A percentile compares a stretch with the other conserved stretches of the same genome.
These are phyloP conservation scores for Calliopsis andreniformis DNA, from an alignment of 1,140 invertebrate genomes.

Conservation along the genomic window DNA sequence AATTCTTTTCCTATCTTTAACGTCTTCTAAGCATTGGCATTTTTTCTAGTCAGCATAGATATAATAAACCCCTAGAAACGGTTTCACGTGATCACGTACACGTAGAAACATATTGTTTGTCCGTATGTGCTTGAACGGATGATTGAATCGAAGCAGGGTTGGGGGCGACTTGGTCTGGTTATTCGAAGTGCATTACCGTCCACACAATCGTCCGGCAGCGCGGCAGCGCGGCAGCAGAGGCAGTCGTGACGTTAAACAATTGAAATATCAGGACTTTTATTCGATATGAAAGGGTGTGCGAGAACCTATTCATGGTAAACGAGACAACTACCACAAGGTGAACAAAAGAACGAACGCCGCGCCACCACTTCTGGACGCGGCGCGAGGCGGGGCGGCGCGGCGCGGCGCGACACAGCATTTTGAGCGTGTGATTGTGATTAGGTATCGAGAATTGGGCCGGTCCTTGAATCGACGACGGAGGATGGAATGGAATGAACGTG, in stretches of 20 bases:
- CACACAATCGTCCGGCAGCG: not conserved
- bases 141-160: too few relatives aligned
- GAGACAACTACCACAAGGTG: constrained; percentile 13
- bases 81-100: too few relatives aligned
- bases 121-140: too few relatives aligned
- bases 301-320: constrained; percentile 5
- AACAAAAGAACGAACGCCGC: too few relatives aligned
- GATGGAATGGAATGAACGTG: constrained; percentile 9
- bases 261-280: constrained; percentile 44
- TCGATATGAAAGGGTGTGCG: not conserved
- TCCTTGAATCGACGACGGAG: constrained; percentile 38
- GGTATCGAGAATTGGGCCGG: constrained; percentile 26
- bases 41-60: too few relatives aligned
- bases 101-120: too few relatives aligned
- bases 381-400: not conserved
- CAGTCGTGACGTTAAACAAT: constrained; percentile 20
- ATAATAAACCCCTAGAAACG: too few relatives aligned
- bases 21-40: too few relatives aligned
- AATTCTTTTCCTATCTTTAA: too few relatives aligned
- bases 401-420: not conserved
- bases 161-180: too few relatives aligned
- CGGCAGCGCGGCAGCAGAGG: not conserved
- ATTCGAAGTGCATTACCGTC: too few relatives aligned
- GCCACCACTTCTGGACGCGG: too few relatives aligned
- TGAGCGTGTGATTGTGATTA: constrained; percentile 20